phyloP scores from a whole-genome alignment of 1,140 invertebrate genomes.

The Aphelenchoides fujianensis region DNA sequence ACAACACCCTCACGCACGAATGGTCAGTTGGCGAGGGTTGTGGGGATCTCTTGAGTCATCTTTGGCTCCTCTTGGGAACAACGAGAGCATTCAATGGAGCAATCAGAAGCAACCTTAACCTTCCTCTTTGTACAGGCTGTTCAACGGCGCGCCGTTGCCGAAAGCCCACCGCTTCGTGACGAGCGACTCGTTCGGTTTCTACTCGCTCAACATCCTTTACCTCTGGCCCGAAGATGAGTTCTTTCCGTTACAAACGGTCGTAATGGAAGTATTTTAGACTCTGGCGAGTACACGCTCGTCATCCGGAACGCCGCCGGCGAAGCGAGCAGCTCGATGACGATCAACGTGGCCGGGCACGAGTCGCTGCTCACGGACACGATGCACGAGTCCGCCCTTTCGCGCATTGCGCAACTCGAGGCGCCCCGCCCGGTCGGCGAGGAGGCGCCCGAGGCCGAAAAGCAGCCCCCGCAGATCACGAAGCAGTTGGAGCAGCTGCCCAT shows the following conservation, averaged over 20 bases:
- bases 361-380: constrained; percentile 57
- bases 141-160: constrained; percentile 56
- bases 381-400: constrained; percentile 52
- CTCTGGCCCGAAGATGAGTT: constrained; percentile 87
- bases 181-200: constrained; percentile 86
- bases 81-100: too few relatives aligned
- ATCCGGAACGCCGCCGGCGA: constrained; percentile 65
- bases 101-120: too few relatives aligned
- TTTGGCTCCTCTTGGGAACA: too few relatives aligned
- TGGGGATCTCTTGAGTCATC: too few relatives aligned
- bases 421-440: constrained; percentile 50
- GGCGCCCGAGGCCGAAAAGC: constrained; percentile 50
- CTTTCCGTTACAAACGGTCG: too few relatives aligned
- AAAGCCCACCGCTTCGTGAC: constrained; percentile 56
- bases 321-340: constrained; percentile 53
- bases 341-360: constrained; percentile 48
- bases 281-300: constrained; percentile 65
- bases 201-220: constrained; percentile 87
- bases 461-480: constrained; percentile 48
- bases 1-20: constrained; percentile 76
- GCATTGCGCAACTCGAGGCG: constrained; percentile 57
- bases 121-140: too few relatives aligned
- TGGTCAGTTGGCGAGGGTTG: too few relatives aligned
- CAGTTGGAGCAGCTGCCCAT: constrained; percentile 43
- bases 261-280: too few relatives aligned